phyloP scores from a whole-genome alignment of 2,797 vertebrate species.

The Argyrosomus regius region DNA sequence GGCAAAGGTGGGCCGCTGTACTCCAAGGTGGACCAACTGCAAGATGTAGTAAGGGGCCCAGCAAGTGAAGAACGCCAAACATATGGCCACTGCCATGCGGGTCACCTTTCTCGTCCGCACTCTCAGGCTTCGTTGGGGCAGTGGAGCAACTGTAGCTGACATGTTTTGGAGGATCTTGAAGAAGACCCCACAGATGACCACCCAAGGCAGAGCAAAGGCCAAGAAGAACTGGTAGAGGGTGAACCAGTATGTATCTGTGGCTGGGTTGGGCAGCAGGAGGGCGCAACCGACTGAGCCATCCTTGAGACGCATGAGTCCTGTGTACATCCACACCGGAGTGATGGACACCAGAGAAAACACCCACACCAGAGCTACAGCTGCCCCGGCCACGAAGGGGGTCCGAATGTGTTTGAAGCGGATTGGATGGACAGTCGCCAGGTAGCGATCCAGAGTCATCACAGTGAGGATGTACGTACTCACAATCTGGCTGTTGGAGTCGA shows the following conservation, averaged over 20 bases:
- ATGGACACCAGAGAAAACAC: conserved; percentile 86
- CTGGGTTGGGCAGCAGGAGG: conserved; percentile 85
- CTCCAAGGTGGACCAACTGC: conserved; percentile 85
- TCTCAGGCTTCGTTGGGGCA: conserved; percentile 83
- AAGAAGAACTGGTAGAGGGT: conserved; percentile 89
- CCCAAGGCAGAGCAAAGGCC: conserved; percentile 84
- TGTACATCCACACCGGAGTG: conserved; percentile 88
- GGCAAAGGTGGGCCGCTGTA: conserved; percentile 81
- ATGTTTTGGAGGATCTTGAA: conserved; percentile 88
- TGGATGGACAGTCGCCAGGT: conserved; percentile 87
- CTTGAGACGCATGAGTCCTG: conserved; percentile 85
- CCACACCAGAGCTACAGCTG: conserved; percentile 85
- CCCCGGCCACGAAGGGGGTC: conserved; percentile 77
- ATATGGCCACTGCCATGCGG: conserved; percentile 88
- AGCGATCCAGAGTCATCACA: conserved; percentile 87
- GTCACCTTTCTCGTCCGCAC: conserved; percentile 85
- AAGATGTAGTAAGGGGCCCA: conserved; percentile 89
- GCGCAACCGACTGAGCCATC: conserved; percentile 85
- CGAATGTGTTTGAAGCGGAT: conserved; percentile 84
- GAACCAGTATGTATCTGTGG: conserved; percentile 87
- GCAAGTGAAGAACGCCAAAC: conserved; percentile 87
- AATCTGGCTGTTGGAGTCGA: conserved; percentile 89
- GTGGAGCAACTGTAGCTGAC: conserved; percentile 83
- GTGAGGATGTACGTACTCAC: conserved; percentile 90
- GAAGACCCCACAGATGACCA: conserved; percentile 85